Evolutionary conservation across 2,888 invertebrate species (phyloP).

Genomic region (Atrina japonica): DNA sequence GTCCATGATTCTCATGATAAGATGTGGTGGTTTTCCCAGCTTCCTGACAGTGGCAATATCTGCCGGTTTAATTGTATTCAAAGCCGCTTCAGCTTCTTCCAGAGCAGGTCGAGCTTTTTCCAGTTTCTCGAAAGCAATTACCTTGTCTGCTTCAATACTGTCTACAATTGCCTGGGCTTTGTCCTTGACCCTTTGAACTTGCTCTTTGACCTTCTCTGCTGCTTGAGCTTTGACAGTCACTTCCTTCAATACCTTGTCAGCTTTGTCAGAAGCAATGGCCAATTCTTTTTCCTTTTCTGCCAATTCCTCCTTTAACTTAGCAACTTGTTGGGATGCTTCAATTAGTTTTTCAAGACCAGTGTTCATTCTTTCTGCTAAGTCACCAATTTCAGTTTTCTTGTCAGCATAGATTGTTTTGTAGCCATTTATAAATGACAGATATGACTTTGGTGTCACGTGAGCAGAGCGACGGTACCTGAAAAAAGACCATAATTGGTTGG

Average conservation of each 20-base stretch:
- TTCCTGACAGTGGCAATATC: slow-evolving; percentile 81
- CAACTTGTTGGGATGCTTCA: slow-evolving; percentile 92
- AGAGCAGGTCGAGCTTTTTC: slow-evolving; percentile 80
- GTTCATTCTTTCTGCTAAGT: slow-evolving; percentile 91
- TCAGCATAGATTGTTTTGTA: slow-evolving; percentile 90
- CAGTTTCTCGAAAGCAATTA: slow-evolving; percentile 78
- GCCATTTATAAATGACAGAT: slow-evolving; percentile 90
- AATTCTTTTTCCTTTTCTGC: slow-evolving; percentile 92
- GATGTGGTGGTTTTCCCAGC: slow-evolving; percentile 80
- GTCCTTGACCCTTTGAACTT: slow-evolving; percentile 81
- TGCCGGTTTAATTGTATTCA: slow-evolving; percentile 82
- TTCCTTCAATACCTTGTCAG: slow-evolving; percentile 87
- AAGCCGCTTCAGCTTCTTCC: slow-evolving; percentile 80
- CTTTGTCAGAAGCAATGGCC: slow-evolving; percentile 88
- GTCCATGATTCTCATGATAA: slow-evolving; percentile 81
- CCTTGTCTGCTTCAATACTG: slow-evolving; percentile 77
- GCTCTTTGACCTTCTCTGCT: slow-evolving; percentile 88
- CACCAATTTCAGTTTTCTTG: slow-evolving; percentile 90
- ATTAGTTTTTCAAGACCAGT: slow-evolving; percentile 91
- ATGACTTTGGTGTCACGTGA: slow-evolving; percentile 95
- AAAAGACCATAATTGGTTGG: too few species aligned
- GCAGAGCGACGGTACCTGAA: slow-evolving; percentile 91
- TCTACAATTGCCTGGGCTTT: slow-evolving; percentile 81
- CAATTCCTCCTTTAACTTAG: slow-evolving; percentile 89
- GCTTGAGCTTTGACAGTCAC: slow-evolving; percentile 97